These are phyloP conservation scores for Choloepus hoffmanni DNA, from an alignment of 2,113 vertebrate species.

Conservation along the genomic window DNA sequence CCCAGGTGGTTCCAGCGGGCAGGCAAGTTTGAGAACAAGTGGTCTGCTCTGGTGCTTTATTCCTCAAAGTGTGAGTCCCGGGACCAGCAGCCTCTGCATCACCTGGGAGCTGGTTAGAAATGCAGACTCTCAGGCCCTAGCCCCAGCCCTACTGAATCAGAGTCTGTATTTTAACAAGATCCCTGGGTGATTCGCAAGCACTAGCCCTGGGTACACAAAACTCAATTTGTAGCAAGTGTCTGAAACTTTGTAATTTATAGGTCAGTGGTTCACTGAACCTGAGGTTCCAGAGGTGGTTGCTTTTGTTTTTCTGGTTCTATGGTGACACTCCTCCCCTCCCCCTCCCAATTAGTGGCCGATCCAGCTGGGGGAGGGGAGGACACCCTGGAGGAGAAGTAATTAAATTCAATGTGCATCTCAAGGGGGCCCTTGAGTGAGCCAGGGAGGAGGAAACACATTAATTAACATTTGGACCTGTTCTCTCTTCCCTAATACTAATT, in stretches of 20 bases:
- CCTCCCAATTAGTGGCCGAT: neutral
- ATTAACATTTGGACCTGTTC: neutral
- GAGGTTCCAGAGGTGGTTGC: neutral
- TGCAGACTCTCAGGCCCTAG: neutral
- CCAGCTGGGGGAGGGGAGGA: neutral
- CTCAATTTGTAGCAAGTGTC: neutral
- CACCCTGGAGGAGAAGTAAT: neutral
- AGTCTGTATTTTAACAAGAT: neutral
- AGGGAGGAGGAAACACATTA: neutral
- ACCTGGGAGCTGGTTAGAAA: neutral
- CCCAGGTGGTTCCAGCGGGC: neutral
- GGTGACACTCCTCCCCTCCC: neutral
- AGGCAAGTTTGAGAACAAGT: neutral
- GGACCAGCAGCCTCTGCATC: neutral
- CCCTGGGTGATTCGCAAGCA: neutral
- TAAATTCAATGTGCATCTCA: neutral
- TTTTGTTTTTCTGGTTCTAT: slow-evolving; percentile 24
- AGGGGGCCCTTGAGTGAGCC: neutral
- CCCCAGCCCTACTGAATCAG: neutral
- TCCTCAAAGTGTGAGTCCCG: neutral
- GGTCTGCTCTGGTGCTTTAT: neutral
- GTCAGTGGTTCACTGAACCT: neutral
- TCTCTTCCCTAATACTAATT: neutral
- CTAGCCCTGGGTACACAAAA: neutral
- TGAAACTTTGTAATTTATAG: neutral